phyloP scores from a whole-genome alignment of 2,797 vertebrate species.

The Poeciliopsis turneri region DNA sequence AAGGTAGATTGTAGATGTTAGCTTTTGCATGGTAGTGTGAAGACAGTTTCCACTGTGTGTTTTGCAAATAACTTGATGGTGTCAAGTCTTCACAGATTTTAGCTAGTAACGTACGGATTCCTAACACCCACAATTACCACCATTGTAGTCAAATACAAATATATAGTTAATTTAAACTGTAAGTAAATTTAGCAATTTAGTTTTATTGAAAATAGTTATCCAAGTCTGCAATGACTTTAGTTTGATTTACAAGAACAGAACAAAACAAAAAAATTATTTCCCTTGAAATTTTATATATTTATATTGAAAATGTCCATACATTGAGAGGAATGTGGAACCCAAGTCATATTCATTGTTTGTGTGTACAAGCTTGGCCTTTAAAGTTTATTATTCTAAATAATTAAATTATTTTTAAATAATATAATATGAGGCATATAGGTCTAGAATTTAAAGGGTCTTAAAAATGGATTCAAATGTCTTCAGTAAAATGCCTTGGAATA shows the following conservation, averaged over 20 bases:
- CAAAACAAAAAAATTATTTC: not conserved
- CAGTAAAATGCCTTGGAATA: not conserved
- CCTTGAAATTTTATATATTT: slow-evolving; percentile 7
- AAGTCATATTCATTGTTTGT: not conserved
- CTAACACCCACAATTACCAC: not conserved
- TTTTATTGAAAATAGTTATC: not conserved
- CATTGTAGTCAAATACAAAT: not conserved
- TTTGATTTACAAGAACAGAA: not conserved
- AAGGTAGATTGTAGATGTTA: too few species aligned
- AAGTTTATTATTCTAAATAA: not conserved
- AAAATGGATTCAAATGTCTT: not conserved
- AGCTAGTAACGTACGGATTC: not conserved
- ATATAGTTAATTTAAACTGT: not conserved
- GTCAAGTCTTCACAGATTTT: not conserved
- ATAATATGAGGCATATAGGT: not conserved
- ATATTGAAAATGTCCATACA: not conserved
- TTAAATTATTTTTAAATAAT: not conserved
- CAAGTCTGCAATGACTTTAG: not conserved
- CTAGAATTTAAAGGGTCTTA: not conserved
- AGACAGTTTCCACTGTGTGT: too few species aligned
- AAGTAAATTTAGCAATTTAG: not conserved
- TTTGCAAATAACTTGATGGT: not conserved
- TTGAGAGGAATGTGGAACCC: not conserved
- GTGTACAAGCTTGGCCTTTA: not conserved
- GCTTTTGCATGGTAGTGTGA: not conserved